Conservation (phyloP, 64 coral and sea anemone species). For the Dendronephthya gigantea region DNA sequence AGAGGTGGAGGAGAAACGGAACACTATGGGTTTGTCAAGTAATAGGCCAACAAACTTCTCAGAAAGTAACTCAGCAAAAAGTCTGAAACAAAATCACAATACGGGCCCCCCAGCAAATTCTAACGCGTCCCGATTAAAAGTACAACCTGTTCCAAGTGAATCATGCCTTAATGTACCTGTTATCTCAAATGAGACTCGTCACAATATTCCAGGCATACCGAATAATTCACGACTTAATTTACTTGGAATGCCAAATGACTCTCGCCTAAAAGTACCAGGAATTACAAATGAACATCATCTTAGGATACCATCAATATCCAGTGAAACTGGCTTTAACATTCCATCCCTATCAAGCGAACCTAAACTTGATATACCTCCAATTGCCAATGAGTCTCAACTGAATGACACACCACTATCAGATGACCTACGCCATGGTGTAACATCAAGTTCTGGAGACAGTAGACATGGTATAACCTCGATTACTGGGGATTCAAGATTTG, state of each 20-base stretch:
- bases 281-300: background rate
- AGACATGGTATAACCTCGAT: background rate
- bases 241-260: background rate
- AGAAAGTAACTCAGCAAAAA: background rate
- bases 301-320: background rate
- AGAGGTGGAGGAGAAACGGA: background rate
- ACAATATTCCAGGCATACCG: background rate
- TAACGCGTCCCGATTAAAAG: background rate
- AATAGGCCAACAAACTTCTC: background rate
- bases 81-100: constrained; percentile 1
- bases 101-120: background rate
- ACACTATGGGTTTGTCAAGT: background rate
- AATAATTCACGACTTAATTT: background rate
- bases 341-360: background rate
- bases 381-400: background rate
- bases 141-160: background rate
- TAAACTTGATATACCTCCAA: background rate
- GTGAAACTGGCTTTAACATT: background rate
- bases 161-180: constrained; percentile 1
- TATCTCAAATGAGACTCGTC: background rate
- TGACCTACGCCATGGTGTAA: background rate
- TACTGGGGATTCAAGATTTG: background rate
- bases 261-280: background rate
- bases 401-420: background rate
- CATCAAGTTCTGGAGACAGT: background rate